Evolutionary conservation across 2,888 invertebrate genomes (phyloP).

Genomic region (Latrodectus hesperus): DNA sequence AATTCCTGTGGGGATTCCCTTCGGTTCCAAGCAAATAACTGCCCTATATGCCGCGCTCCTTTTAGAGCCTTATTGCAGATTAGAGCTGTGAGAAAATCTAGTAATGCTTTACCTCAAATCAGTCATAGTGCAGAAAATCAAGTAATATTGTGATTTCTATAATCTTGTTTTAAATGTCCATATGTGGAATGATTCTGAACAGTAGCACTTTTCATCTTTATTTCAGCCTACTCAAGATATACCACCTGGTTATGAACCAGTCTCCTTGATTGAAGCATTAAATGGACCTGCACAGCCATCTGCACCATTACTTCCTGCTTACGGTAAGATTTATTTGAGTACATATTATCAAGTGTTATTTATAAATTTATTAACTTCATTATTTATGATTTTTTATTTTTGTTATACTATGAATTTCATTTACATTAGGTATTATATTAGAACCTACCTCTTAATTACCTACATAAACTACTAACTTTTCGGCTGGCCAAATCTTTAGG

Average conservation of each 20-base stretch:
- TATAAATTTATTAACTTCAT: too few species aligned
- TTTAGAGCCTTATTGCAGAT: slow-evolving; percentile 97
- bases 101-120: slow-evolving; percentile 54
- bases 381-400: too few species aligned
- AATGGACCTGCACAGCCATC: slow-evolving; percentile 84
- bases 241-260: slow-evolving; percentile 93
- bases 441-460: too few species aligned
- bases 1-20: slow-evolving; percentile 98
- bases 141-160: slow-evolving; percentile 8
- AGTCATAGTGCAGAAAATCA: slow-evolving; percentile 66
- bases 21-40: slow-evolving; percentile 97
- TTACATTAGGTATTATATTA: too few species aligned
- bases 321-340: slow-evolving; percentile 17
- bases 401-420: too few species aligned
- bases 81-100: slow-evolving; percentile 86
- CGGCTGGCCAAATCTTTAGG: too few species aligned
- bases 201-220: too few species aligned
- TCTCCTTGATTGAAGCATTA: slow-evolving; percentile 94
- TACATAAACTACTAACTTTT: too few species aligned
- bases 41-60: slow-evolving; percentile 99
- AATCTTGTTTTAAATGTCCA: neutral
- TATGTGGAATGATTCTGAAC: neutral
- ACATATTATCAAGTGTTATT: too few species aligned
- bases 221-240: slow-evolving; percentile 79
- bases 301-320: slow-evolving; percentile 55